Evolutionary conservation across 1,140 invertebrate species (phyloP), one percentile per base, ranked within the genome.

Genomic region (Habropoda laboriosa): DNA sequence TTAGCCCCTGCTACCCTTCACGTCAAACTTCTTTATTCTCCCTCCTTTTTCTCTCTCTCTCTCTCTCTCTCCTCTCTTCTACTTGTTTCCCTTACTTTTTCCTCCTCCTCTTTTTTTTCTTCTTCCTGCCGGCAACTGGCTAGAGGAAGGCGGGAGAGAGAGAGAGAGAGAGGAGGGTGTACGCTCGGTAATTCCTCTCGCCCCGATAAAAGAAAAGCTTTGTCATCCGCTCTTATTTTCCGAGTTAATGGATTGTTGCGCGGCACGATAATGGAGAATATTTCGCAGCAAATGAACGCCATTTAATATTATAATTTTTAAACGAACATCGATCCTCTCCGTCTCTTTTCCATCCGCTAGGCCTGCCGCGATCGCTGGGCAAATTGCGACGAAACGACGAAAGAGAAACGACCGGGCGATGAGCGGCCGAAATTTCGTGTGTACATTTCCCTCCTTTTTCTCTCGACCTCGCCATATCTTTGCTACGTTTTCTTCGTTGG

Each of bases 221-320:
- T 77, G 74, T 77, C 74, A 70, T 77, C 74, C 53, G 67, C 67
- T 71, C 55, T 78, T 78, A 78, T 71, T 71, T 78, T 60, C 53
- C 53, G 66, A 78, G 42, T 78, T 71, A 78, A 78, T 78, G 66
- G 67, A 78, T 71, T 70, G 67, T 71, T 67, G 67, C 45, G 55
- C 42, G 18, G 24, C 67, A 27, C 55, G 75, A 78, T 71, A 78
- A 78, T 35, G 42, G 38, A 30, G 45, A 49, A 71, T 70, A 71
- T 67, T 40, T 57, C 45, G 40, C 24, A 16, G 66, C 24, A 16
- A 49, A 42, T 21, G 63, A 42, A 32, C 21, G 21, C 32, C 13
- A 4, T 24, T 71, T 61, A 51, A 71, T 40, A 47, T 70, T 70
- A n/a, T 70, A 27, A 70, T 70, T 68, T 66, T 42, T 49, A n/a